Base-by-base conservation (phyloP, 2,888 invertebrate species). In the Papilio gigon region DNA sequence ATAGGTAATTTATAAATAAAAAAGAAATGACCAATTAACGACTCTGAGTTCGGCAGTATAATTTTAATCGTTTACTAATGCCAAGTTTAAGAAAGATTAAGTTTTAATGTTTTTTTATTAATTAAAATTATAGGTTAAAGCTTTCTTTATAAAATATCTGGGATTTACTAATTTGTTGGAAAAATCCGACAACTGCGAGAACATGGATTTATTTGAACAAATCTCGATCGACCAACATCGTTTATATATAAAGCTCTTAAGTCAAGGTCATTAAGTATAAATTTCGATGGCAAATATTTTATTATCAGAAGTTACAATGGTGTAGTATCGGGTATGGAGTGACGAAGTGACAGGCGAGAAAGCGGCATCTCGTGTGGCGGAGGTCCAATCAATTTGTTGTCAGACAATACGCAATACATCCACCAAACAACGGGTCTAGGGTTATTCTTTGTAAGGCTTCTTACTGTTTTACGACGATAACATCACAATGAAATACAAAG, bases 361-460 rank as follows among this genome's bases (percentile, higher is more conserved):
- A 86, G 84, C 89, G 89, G 90, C 84, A 76, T 81, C 83, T 75
- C 79, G 79, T 87, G 85, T 85, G n/a, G 86, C 82, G 82, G 86
- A 78, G 67, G 76, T 72, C 89, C 90, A 89, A 90, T 90, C 90
- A 90, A 90, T 90, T 91, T 90, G 90, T 90, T 83, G 81, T 74
- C 76, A 75, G 82, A 88, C 89, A 87, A 88, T 87, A 84, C 89
- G 86, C 86, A 84, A 89, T 88, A 87, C 84, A 87, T 90, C 86
- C 84, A 75, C 20, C 44, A 80, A 81, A 83, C 86, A 89, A 88
- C 88, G 84, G 84, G 84, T 37, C 42, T 78, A 75, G 76, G 77
- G 63, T 66, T 75, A 88, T 86, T 87, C 88, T 84, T 53, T 50
- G 8, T 22, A 44, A 20, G 17, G 17, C 9, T 2, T 2, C n/a